Percentiles rank a stretch among this genome's conserved stretches.
These are phyloP conservation scores for Bradysia coprophila DNA, from an alignment of 1,140 invertebrate genomes.

Conservation along the genomic window DNA sequence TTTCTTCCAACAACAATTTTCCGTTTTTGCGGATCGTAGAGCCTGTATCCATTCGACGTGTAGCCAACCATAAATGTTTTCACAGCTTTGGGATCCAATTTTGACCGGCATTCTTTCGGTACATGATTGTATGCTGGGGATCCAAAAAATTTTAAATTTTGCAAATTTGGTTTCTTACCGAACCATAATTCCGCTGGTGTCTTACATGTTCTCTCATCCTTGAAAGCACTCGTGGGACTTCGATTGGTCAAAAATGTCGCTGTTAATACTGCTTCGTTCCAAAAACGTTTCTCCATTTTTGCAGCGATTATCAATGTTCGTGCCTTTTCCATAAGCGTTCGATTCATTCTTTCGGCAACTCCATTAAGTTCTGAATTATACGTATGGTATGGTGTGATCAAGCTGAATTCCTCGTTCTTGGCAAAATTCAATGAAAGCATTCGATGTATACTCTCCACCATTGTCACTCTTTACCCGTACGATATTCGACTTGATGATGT, in stretches of 20 bases:
- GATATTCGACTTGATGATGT: no score
- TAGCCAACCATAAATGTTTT: conserved; percentile 10
- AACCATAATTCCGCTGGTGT: conserved; percentile 16
- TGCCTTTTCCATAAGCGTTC: conserved; percentile 13
- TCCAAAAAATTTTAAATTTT: conserved; percentile 13
- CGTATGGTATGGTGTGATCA: conserved; percentile 11
- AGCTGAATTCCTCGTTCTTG: conserved; percentile 6
- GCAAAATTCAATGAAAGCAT: conserved; percentile 1
- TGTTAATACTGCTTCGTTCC: conserved; percentile 12
- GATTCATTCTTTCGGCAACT: conserved; percentile 11
- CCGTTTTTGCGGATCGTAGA: conserved; percentile 7
- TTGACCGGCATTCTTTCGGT: conserved; percentile 1
- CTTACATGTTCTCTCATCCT: conserved; percentile 1
- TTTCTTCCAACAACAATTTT: conserved; percentile 1
- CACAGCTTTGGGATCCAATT: conserved; percentile 4
- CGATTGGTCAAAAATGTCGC: conserved; percentile 13
- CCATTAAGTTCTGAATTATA: conserved; percentile 17
- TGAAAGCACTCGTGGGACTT: conserved; percentile 4
- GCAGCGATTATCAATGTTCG: conserved; percentile 7
- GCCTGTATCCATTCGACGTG: conserved; percentile 10
- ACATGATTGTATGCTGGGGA: conserved; percentile 5
- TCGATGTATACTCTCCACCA: conserved; percentile 11
- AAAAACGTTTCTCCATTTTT: conserved; percentile 10
- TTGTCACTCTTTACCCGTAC: conserved; percentile 11
- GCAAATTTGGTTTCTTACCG: conserved; percentile 10